Evolutionary conservation across 2,888 invertebrate genomes (phyloP).

Genomic region (Cryptocephalus moraei): DNA sequence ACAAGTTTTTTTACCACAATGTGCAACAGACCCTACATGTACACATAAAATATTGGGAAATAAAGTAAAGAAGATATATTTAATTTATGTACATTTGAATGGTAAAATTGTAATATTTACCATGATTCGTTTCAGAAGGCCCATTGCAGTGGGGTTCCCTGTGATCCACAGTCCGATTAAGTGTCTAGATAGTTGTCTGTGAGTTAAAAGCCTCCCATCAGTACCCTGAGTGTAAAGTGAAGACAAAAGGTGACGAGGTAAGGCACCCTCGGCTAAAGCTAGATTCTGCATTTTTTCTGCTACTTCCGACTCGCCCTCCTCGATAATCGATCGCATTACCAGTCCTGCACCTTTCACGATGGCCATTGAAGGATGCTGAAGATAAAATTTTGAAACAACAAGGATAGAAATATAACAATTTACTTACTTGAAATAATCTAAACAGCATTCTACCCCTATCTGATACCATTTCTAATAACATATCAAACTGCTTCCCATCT

Average conservation of each 20-base stretch:
- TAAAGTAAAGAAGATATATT: no score
- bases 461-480: constrained; percentile 87
- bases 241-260: constrained; percentile 83
- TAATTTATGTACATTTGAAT: no score
- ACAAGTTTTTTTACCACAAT: no score
- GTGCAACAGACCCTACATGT: no score
- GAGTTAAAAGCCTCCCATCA: constrained; percentile 75
- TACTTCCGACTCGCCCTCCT: constrained; percentile 89
- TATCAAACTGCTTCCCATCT: constrained; percentile 91
- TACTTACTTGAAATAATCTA: constrained; percentile 72
- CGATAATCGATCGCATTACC: constrained; percentile 94
- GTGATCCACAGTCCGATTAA: constrained; percentile 94
- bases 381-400: no score
- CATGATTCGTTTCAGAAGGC: constrained; percentile 76
- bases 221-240: constrained; percentile 76
- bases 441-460: constrained; percentile 83
- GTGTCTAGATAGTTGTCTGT: constrained; percentile 86
- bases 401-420: background rate
- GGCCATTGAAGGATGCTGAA: constrained; percentile 89
- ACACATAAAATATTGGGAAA: no score
- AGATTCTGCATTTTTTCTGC: constrained; percentile 92
- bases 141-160: constrained; percentile 85
- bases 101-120: constrained; percentile 42
- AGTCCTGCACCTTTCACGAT: constrained; percentile 97
- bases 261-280: constrained; percentile 91